Base-by-base conservation (phyloP, 2,888 invertebrate species). In the Plemyria rubiginata region DNA sequence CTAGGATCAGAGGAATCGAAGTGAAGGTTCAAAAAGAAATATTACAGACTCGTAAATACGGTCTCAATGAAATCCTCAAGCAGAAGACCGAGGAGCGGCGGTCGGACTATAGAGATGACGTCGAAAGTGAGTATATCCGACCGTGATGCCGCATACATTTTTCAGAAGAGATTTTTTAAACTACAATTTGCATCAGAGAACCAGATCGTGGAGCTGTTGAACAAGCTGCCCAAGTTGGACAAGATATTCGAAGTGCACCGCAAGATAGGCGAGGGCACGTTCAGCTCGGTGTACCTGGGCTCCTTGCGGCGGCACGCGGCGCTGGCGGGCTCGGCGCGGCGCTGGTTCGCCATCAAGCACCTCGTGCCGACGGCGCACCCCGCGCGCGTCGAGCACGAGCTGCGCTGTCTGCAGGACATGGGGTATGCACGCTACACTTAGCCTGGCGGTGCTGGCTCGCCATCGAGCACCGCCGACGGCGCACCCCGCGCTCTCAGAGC, bases 291-390 rank as follows among this genome's bases (percentile, higher is more conserved):
- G 28, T 97, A 96, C 77, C 86, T 97, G 74, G 98, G 96, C 0
- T 95, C 95, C 2, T 84, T 96, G 56, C 94, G 94, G 80, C 87
- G 90, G 67, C 87, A 90, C 38, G 66, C 81, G 0, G 62, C 67
- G 7, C 69, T 93, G 65, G 82, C 92, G 0, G 82, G 87, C 0
- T 69, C 83, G 6, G 80, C 88, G 57, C 93, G 94, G 53, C 93
- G 94, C 69, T 93, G 94, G 85, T 97, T 95, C 88, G 98, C 98
- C 2, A 94, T 98, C 61, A 98, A 98, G 82, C 96, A 97, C 88
- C 94, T 98, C 53, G 95, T 97, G 70, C 98, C 98, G 4, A 98
- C 97, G 2, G 96, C 96, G 67, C 97, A 97, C 82, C 97, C 97
- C 0, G 94, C 95, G 50, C 93, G 97, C 66, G 95, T 98, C 57